These are phyloP conservation scores for Eurystomus gularis DNA, from an alignment of 2,113 vertebrate genomes.

Conservation along the genomic window DNA sequence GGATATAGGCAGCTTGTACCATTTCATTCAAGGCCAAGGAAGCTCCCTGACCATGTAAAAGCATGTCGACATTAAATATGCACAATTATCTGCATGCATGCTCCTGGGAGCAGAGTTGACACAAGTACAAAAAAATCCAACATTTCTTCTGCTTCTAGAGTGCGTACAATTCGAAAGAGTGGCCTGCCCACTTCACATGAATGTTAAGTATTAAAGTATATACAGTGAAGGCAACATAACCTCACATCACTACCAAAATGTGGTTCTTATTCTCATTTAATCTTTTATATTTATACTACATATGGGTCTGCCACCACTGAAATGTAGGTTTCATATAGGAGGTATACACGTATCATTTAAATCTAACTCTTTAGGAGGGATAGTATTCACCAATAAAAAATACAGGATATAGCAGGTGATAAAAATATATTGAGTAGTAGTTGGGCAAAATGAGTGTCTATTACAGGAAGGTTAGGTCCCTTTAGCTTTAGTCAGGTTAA, in stretches of 20 bases:
- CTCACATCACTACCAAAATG: background rate
- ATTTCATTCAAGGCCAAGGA: background rate
- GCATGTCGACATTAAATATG: background rate
- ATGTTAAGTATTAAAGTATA: background rate
- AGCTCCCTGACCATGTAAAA: background rate
- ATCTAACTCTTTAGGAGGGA: background rate
- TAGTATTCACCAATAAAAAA: background rate
- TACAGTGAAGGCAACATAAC: background rate
- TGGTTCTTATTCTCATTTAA: background rate
- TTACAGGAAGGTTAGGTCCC: background rate
- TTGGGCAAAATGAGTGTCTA: background rate
- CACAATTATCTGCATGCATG: background rate
- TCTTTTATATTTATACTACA: background rate
- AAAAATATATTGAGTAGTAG: background rate
- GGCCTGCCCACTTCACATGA: background rate
- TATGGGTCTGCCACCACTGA: background rate
- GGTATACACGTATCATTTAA: rapidly evolving
- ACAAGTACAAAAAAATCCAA: background rate
- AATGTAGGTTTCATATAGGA: background rate
- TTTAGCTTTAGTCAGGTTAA: background rate
- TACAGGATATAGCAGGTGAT: background rate
- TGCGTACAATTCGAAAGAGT: background rate
- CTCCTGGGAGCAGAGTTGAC: background rate
- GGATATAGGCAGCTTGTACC: background rate
- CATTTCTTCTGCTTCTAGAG: background rate